Evolutionary conservation across 2,113 vertebrate species (phyloP).

Genomic region (Gymnogyps californianus): DNA sequence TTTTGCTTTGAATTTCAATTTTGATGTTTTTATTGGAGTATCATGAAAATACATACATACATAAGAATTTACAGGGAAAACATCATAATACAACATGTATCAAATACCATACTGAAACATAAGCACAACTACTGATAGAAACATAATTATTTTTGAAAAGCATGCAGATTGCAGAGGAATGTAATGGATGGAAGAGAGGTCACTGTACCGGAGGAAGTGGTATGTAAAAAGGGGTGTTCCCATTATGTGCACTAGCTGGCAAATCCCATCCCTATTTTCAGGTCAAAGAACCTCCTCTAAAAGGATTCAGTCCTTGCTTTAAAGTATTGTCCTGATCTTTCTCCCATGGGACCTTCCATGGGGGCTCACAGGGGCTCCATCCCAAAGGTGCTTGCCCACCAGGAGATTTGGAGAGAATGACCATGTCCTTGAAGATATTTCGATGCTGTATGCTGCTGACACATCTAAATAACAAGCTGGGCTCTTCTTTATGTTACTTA

Average conservation of each 20-base stretch:
- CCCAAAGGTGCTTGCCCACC: background rate
- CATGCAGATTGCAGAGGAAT: background rate
- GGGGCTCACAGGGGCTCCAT: background rate
- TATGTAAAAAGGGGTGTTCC: background rate
- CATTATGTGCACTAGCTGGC: background rate
- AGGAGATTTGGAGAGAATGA: background rate
- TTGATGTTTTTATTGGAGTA: background rate
- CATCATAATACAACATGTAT: background rate
- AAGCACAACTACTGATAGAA: background rate
- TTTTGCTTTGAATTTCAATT: background rate
- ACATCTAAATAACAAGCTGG: background rate
- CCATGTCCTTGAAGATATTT: background rate
- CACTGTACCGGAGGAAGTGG: background rate
- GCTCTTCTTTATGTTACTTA: background rate
- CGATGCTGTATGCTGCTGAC: rapidly evolving
- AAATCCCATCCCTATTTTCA: background rate
- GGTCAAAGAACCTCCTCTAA: background rate
- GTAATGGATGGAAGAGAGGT: background rate
- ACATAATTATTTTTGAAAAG: background rate
- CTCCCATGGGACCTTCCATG: background rate
- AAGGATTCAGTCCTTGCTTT: background rate
- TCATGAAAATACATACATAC: background rate
- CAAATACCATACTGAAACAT: background rate
- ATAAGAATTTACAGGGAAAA: background rate
- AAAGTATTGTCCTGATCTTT: background rate